phyloP scores from a whole-genome alignment of 23 tunicate species.

The Corella eumyota region DNA sequence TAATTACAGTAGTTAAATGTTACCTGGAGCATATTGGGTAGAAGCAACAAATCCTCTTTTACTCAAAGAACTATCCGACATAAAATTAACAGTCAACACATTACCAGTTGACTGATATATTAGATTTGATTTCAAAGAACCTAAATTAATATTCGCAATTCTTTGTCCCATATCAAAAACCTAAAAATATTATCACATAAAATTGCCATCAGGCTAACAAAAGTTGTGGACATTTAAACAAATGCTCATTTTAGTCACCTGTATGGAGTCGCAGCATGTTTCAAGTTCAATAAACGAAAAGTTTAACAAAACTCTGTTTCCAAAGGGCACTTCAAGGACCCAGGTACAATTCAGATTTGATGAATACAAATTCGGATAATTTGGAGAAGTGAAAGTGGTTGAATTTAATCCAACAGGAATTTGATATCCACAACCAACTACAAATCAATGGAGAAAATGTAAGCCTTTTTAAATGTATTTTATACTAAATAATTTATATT shows the following conservation, averaged over 20 bases:
- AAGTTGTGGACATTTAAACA: too few species aligned
- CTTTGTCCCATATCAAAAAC: slow-evolving; percentile 13
- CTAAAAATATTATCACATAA: slow-evolving; percentile 3
- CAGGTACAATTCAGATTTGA: neutral
- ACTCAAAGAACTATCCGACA: slow-evolving; percentile 10
- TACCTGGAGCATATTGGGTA: slow-evolving; percentile 7
- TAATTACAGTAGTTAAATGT: neutral
- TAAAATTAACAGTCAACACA: slow-evolving; percentile 1
- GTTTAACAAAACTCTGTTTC: neutral
- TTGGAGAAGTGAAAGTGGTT: neutral
- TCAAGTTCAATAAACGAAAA: neutral
- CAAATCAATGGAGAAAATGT: too few species aligned
- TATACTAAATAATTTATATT: too few species aligned
- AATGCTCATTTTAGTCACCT: too few species aligned
- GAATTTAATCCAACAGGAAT: too few species aligned
- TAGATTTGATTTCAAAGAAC: neutral
- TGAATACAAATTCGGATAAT: neutral
- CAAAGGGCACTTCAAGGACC: neutral
- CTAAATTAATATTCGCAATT: slow-evolving; percentile 2
- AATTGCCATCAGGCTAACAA: too few species aligned
- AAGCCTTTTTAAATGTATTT: too few species aligned
- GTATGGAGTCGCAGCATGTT: slow-evolving; percentile 1
- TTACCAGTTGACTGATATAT: slow-evolving; percentile 6
- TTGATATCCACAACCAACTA: too few species aligned
- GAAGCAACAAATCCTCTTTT: slow-evolving; percentile 18